Percentiles rank a stretch among this genome's conserved stretches.
Evolutionary conservation across 2,888 invertebrate species (phyloP).

Genomic region (Drosophila testacea): DNA sequence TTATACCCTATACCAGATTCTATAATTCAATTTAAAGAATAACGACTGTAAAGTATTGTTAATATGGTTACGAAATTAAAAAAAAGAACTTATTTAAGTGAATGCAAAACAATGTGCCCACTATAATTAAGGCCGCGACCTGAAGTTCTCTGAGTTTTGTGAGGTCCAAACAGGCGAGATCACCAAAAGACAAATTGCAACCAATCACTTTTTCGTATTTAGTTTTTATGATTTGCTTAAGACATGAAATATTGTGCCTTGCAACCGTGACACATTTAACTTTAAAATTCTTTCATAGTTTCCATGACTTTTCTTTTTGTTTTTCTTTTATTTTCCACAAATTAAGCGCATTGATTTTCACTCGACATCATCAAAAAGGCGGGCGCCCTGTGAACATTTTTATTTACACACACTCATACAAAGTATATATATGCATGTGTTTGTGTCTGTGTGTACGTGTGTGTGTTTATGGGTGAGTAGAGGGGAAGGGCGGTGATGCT

Average conservation of each 20-base stretch:
- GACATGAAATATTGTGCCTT: background rate
- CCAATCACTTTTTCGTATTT: background rate
- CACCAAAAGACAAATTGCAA: background rate
- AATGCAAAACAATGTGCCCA: too few species aligned
- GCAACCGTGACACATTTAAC: constrained; percentile 6
- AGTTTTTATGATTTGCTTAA: too few species aligned
- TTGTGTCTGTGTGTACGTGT: constrained; percentile 9
- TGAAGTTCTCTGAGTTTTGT: too few species aligned
- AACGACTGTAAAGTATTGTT: too few species aligned
- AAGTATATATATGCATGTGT: constrained; percentile 14
- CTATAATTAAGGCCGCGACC: too few species aligned
- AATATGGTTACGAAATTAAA: too few species aligned
- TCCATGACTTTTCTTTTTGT: constrained; percentile 17
- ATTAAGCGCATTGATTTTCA: constrained; percentile 75
- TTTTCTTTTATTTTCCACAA: constrained; percentile 38
- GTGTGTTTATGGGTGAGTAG: constrained; percentile 7
- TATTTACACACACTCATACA: constrained; percentile 31
- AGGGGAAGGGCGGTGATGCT: constrained; percentile 35
- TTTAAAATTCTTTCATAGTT: constrained; percentile 17
- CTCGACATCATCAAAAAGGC: constrained; percentile 65
- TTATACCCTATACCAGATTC: too few species aligned
- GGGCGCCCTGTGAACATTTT: constrained; percentile 34
- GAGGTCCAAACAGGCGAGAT: too few species aligned
- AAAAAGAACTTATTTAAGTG: too few species aligned
- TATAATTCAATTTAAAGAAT: too few species aligned